Percentiles rank a stretch among this genome's conserved stretches.
phyloP scores from a whole-genome alignment of 2,888 invertebrate genomes.

The Parnassius orleans region DNA sequence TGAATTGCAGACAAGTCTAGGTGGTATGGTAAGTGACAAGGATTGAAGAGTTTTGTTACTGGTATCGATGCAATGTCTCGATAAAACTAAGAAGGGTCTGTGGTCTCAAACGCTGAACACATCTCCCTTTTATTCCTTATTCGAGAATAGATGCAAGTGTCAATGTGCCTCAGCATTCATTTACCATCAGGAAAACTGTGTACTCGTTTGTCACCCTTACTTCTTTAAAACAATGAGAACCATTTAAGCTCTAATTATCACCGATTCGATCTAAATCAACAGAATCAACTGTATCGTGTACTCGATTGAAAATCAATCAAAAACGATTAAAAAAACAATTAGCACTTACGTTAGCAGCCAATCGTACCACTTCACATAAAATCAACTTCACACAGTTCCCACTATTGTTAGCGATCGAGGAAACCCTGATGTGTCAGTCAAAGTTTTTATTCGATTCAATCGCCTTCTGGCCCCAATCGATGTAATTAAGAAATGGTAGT shows the following conservation, averaged over 20 bases:
- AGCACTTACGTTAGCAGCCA: constrained; percentile 9
- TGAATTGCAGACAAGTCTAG: no score
- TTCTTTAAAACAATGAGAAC: no score
- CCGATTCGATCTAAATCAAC: constrained; percentile 11
- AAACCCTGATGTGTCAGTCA: constrained; percentile 47
- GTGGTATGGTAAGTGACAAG: no score
- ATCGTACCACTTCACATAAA: constrained; percentile 24
- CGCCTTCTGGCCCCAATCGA: constrained; percentile 43
- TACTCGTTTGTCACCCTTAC: no score
- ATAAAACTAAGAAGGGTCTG: no score
- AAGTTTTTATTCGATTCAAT: constrained; percentile 43
- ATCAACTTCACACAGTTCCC: constrained; percentile 34
- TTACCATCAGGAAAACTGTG: no score
- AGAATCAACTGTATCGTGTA: background rate
- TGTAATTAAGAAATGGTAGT: constrained; percentile 43
- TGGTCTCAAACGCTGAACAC: no score
- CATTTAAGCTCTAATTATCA: background rate
- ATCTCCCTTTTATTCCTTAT: no score
- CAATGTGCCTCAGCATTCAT: no score
- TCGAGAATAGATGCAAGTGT: no score
- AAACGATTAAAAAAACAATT: constrained; percentile 15
- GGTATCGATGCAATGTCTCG: no score
- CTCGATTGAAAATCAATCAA: constrained; percentile 18
- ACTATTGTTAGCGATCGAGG: constrained; percentile 38
- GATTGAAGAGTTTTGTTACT: no score